Conservation (phyloP, 92 coral and sea anemone genomes). For the Pocillopora grandis region DNA sequence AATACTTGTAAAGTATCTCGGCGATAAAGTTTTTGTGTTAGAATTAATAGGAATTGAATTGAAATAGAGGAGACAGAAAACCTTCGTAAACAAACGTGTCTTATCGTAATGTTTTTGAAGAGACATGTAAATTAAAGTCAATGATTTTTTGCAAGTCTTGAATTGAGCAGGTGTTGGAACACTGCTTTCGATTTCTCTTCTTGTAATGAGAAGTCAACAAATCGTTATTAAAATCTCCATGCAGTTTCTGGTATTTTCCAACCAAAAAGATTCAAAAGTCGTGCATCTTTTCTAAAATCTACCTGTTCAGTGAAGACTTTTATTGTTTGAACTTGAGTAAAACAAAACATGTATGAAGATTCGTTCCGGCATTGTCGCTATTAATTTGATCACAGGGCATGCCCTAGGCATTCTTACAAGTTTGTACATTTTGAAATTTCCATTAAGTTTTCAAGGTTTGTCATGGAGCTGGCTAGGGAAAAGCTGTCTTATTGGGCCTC, state of each 20-base stretch:
- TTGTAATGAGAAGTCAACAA: conserved; percentile 9
- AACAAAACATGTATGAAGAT: neutral
- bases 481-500: too few species aligned
- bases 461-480: too few species aligned
- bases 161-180: neutral
- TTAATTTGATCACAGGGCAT: neutral
- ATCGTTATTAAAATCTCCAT: neutral
- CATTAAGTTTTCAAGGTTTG: too few species aligned
- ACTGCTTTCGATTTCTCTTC: neutral
- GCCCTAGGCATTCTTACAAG: neutral
- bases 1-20: neutral
- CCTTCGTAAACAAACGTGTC: conserved; percentile 27
- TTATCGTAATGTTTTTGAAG: conserved; percentile 1
- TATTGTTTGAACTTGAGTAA: neutral
- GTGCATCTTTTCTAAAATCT: neutral
- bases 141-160: neutral
- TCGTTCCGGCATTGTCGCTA: neutral
- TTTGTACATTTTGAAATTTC: neutral
- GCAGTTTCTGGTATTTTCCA: neutral
- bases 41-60: neutral
- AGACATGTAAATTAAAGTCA: conserved; percentile 11
- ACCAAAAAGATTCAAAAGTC: neutral
- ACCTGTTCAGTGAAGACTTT: neutral
- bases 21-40: neutral
- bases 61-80: conserved; percentile 2